Conservation (phyloP, 2,888 invertebrate species). For the Polylopha cassiicola region DNA sequence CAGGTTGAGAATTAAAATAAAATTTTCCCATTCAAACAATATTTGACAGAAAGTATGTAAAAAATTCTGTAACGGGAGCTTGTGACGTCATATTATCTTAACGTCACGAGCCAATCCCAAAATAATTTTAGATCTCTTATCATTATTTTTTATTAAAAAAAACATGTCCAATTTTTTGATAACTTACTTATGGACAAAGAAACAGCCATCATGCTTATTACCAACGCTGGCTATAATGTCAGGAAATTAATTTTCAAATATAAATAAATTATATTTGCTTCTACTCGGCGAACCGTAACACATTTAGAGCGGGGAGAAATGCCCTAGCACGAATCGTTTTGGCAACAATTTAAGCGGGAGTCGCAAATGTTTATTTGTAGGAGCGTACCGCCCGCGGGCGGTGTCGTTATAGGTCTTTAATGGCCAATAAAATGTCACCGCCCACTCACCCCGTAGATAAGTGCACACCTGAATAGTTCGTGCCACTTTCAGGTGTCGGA, state of each 20-base stretch:
- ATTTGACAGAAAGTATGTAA: too few relatives aligned
- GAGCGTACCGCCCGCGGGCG: slow-evolving; percentile 56
- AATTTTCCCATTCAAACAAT: too few relatives aligned
- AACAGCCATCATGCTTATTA: too few relatives aligned
- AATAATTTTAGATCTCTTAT: too few relatives aligned
- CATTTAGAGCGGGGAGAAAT: slow-evolving; percentile 57
- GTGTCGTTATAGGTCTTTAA: slow-evolving; percentile 70
- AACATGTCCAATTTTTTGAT: too few relatives aligned
- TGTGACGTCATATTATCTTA: too few relatives aligned
- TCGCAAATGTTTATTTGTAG: slow-evolving; percentile 73
- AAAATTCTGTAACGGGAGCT: too few relatives aligned
- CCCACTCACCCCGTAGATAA: slow-evolving; percentile 52
- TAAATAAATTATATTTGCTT: slow-evolving; percentile 72
- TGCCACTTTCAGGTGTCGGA: slow-evolving; percentile 16
- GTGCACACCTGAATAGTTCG: slow-evolving; percentile 53
- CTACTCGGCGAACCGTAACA: slow-evolving; percentile 64
- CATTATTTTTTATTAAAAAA: too few relatives aligned
- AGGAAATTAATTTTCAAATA: slow-evolving; percentile 68
- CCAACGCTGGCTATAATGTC: slow-evolving; percentile 53
- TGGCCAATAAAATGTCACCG: slow-evolving; percentile 72
- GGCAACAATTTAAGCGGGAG: slow-evolving; percentile 69
- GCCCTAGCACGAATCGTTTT: slow-evolving; percentile 62
- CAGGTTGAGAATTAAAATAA: too few relatives aligned
- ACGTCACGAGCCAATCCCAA: too few relatives aligned
- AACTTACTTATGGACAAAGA: slow-evolving; percentile 49